These are phyloP conservation scores for Ganaspis brasiliensis DNA, from an alignment of 2,888 invertebrate genomes.

Conservation along the genomic window DNA sequence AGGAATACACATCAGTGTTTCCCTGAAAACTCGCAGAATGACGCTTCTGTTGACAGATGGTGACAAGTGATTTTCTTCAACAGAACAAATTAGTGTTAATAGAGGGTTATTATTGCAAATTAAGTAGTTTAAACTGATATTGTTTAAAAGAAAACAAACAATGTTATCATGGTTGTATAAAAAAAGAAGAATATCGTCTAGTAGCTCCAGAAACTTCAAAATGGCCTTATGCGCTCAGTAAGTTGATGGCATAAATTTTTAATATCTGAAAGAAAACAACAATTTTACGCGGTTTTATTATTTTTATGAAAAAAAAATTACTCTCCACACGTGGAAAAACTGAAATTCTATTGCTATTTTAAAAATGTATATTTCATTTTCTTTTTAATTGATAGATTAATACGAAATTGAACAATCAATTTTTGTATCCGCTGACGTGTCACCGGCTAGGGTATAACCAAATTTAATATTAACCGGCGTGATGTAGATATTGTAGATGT, in stretches of 20 bases:
- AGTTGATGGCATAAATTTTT: slow-evolving; percentile 24
- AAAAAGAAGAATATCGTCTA: slow-evolving; percentile 27
- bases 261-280: background rate
- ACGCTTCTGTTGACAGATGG: slow-evolving; percentile 30
- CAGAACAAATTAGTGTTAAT: slow-evolving; percentile 30
- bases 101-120: slow-evolving; percentile 38
- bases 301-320: background rate
- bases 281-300: background rate
- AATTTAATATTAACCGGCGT: slow-evolving; percentile 41
- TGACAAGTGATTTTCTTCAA: slow-evolving; percentile 33
- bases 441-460: slow-evolving; percentile 41
- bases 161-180: slow-evolving; percentile 43
- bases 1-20: background rate
- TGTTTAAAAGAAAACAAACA: slow-evolving; percentile 15
- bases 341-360: background rate
- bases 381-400: background rate
- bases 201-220: slow-evolving; percentile 38
- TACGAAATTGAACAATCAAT: slow-evolving; percentile 29
- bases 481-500: slow-evolving; percentile 40
- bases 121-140: slow-evolving; percentile 22
- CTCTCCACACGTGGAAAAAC: background rate
- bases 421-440: slow-evolving; percentile 42
- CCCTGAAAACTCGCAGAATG: slow-evolving; percentile 8
- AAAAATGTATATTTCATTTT: background rate
- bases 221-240: slow-evolving; percentile 50